phyloP scores from a whole-genome alignment of 2,113 vertebrate genomes.

The Malurus melanocephalus region DNA sequence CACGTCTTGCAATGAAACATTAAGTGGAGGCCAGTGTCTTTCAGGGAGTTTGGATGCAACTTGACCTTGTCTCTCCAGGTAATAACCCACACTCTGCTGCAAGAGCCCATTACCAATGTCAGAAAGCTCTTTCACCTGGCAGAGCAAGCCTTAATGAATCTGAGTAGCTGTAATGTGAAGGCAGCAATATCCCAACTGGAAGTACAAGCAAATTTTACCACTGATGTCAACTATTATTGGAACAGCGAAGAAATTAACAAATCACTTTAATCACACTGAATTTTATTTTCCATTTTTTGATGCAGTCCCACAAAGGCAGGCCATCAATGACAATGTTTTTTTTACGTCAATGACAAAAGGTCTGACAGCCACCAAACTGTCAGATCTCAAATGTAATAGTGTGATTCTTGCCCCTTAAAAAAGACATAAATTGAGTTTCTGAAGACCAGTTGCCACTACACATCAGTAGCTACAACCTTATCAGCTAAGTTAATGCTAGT shows the following conservation, averaged over 20 bases:
- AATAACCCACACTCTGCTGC: not conserved
- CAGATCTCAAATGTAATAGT: not conserved
- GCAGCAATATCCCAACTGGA: not conserved
- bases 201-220: not conserved
- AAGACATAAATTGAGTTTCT: not conserved
- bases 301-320: not conserved
- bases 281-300: not conserved
- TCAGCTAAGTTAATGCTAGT: constrained; percentile 1
- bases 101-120: not conserved
- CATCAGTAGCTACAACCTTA: not conserved
- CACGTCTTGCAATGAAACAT: not conserved
- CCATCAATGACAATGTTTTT: not conserved
- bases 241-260: not conserved
- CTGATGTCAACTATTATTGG: not conserved
- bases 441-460: not conserved
- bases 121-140: not conserved
- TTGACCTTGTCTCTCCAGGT: not conserved
- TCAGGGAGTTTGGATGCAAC: not conserved
- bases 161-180: not conserved
- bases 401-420: not conserved
- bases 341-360: not conserved
- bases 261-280: not conserved
- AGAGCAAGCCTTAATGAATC: not conserved
- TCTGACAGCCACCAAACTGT: not conserved
- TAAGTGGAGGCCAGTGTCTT: not conserved